Evolutionary conservation across 2,888 invertebrate genomes (phyloP), one percentile per base, ranked within the genome.

Genomic region (Labia minor): DNA sequence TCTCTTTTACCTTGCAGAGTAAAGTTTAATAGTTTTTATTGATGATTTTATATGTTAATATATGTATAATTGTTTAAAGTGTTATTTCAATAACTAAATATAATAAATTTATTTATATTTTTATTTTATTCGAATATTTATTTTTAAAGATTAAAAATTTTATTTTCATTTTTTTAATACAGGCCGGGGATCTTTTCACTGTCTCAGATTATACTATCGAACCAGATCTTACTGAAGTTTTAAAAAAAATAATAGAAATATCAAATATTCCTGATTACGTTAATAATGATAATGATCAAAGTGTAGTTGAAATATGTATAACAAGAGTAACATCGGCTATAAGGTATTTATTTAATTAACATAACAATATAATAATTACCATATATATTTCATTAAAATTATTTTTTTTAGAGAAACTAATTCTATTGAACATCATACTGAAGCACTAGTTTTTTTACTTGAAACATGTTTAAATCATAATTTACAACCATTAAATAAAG

Each of bases 281-380:
- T 63, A 85, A 87, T 71, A 93, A 90, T 78, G 90, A 90, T 75
- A 91, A 94, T 79, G 92, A 94, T 77, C 95, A 96, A 79, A 93
- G 92, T 72, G 90, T 95, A 69, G 93, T 95, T 72, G 95, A 96
- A 80, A 95, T 96, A 75, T 94, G 94, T 78, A 88, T 96, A 68
- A 93, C 95, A 1, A 80, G 95, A 70, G 89, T 94, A 61, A 92
- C 93, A 62, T 90, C 93, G 71, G 93, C 94, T 74, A 89, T 95
- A 71, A 85, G 94, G 83, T 83, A 72, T 65, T 49, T 18, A 65
- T 14, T 63, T 18, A 20, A 65, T 65, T 26, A 1, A 21, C 14
- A 16, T 66, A 20, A 26, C n/a, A n/a, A n/a, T n/a, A n/a, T n/a
- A 6, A 65, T 11, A 11, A 16, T n/a, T n/a, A n/a, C n/a, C n/a